Evolutionary conservation across 2,888 invertebrate species (phyloP), one percentile per base, ranked within the genome.

Genomic region (Prosopocoilus inquinatus): DNA sequence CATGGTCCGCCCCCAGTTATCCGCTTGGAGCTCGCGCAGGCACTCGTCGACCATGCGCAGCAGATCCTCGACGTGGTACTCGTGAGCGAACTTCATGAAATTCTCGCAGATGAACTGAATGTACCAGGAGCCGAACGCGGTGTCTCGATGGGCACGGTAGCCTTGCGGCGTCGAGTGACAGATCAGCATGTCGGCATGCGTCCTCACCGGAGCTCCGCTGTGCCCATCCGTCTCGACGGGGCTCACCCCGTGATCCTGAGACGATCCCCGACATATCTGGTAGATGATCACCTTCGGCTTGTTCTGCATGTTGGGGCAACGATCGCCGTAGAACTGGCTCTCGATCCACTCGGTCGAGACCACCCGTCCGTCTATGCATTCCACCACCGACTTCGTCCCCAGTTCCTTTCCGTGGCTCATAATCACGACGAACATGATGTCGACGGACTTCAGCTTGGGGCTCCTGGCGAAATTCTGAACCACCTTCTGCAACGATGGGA

Each of bases 201-300:
- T 57, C 49, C 57, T 48, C 12, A 49, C 53, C 5, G 57, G 57
- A n/a, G 50, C 38, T 16, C 43, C 43, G 36, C 39, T 36, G 9
- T 39, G 9, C 5, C 57, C 57, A 39, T 57, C 57, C 7, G 52
- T 53, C 39, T 57, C 57, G 9, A 41, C 38, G 12, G 36, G 48
- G 28, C 49, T 53, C 8, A 50, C 47, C 4, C 51, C 49, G 9
- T 28, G 43, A 39, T 57, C 57, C 0, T 1, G 11, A 7, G 12
- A 15, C 1, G 5, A 9, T 7, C 41, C 41, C 41, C 41, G 81
- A 75, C 89, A 89, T 53, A 83, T 82, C 69, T 89, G 88, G 69
- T 87, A 87, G 57, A 89, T 79, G 66, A 89, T 83, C 50, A 89
- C 81, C 77, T 89, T 89, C 11, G 89, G 89, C 67, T 86, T 83